Conservation (phyloP, 2,888 invertebrate genomes). For the Oxyscelio sp. region DNA sequence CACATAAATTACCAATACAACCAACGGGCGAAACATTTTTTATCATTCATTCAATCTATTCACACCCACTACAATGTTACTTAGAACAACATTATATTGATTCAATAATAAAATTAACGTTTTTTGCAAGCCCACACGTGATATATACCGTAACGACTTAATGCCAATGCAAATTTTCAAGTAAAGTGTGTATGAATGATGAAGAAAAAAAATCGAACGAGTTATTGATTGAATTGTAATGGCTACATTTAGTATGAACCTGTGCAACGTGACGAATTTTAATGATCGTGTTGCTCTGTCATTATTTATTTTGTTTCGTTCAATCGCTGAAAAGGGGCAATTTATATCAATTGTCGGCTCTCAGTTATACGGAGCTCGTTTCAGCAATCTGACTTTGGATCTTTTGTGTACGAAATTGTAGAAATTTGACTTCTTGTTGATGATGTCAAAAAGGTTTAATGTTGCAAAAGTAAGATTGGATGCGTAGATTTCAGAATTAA, state of each 20-base stretch:
- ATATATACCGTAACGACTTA: constrained; percentile 67
- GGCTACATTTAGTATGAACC: constrained; percentile 39
- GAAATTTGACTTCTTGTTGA: too few species aligned
- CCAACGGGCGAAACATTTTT: constrained; percentile 60
- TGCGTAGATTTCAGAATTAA: too few species aligned
- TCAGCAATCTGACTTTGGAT: too few species aligned
- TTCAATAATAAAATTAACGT: constrained; percentile 59
- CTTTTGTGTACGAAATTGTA: too few species aligned
- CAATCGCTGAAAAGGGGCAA: constrained; percentile 4
- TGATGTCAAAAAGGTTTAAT: too few species aligned
- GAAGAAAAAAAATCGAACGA: constrained; percentile 50
- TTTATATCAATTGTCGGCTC: constrained; percentile 2
- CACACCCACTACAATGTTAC: constrained; percentile 68
- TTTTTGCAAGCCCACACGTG: constrained; percentile 69
- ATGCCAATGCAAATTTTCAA: constrained; percentile 68
- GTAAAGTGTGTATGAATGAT: constrained; percentile 49
- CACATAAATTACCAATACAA: constrained; percentile 61
- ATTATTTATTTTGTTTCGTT: constrained; percentile 34
- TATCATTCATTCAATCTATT: constrained; percentile 71
- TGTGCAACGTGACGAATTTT: constrained; percentile 63
- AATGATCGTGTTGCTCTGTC: constrained; percentile 33
- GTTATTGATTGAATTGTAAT: constrained; percentile 67
- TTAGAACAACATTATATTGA: constrained; percentile 67
- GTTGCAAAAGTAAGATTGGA: too few species aligned
- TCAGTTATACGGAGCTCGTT: too few species aligned